phyloP scores from a whole-genome alignment of 2,113 vertebrate species.

The Lepus timidus region DNA sequence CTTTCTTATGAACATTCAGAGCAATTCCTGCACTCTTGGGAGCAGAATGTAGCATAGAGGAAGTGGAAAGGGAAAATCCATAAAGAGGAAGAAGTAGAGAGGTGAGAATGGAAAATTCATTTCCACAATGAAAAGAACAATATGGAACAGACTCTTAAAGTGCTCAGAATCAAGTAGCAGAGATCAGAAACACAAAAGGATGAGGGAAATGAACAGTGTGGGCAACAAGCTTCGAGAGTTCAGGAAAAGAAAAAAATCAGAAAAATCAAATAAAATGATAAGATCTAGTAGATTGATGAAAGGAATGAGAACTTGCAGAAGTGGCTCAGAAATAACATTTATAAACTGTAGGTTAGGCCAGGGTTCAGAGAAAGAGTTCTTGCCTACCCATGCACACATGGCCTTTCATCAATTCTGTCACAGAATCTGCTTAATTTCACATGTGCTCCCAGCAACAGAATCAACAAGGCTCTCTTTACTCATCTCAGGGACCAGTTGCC shows the following conservation, averaged over 20 bases:
- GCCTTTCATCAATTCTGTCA: neutral
- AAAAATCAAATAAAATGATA: neutral
- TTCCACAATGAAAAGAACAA: conserved; percentile 17
- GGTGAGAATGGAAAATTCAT: neutral
- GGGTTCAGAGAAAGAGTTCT: neutral
- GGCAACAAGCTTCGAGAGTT: neutral
- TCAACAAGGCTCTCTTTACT: neutral
- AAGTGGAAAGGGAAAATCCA: neutral
- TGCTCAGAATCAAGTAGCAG: conserved; percentile 41
- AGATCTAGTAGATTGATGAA: neutral
- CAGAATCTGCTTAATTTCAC: neutral
- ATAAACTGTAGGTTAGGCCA: neutral
- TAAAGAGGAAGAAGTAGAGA: neutral
- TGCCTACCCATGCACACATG: neutral
- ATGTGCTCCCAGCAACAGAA: neutral
- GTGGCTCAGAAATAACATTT: neutral
- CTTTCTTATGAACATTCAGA: neutral
- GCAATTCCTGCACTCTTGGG: neutral
- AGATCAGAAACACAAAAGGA: neutral
- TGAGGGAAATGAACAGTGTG: neutral
- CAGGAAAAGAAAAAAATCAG: neutral
- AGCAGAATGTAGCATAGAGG: neutral
- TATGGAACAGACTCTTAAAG: neutral
- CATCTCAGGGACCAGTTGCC: neutral
- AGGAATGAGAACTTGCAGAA: neutral